Evolutionary conservation across 2,888 invertebrate species (phyloP).

Genomic region (Pantelozetes paolii): DNA sequence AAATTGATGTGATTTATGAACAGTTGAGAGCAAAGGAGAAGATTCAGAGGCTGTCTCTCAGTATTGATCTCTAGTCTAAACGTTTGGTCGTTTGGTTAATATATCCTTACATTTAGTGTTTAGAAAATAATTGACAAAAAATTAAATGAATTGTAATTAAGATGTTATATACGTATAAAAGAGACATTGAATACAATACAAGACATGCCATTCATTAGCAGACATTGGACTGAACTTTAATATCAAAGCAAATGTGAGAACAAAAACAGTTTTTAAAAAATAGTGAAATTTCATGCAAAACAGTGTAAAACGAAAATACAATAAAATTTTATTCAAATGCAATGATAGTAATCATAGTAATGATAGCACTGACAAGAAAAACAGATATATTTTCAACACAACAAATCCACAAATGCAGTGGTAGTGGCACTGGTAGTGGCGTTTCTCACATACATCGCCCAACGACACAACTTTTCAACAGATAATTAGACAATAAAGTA

Average conservation of each 20-base stretch:
- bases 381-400: background rate
- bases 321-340: background rate
- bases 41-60: conserved; percentile 33
- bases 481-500: conserved; percentile 36
- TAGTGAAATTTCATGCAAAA: background rate
- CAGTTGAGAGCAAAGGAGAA: background rate
- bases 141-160: background rate
- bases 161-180: background rate
- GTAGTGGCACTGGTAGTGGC: background rate
- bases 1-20: background rate
- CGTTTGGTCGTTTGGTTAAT: no score
- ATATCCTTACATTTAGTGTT: no score
- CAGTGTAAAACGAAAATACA: background rate
- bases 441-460: conserved; percentile 24
- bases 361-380: background rate
- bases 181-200: conserved; percentile 8
- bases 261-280: background rate
- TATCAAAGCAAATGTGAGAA: background rate
- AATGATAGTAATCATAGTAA: background rate
- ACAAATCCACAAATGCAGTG: background rate
- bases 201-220: conserved; percentile 23
- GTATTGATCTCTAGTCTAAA: conserved; percentile 1
- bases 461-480: conserved; percentile 19
- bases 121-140: background rate
- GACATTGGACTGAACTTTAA: background rate